phyloP scores from a whole-genome alignment of 2,888 invertebrate genomes.

The Drosophila basisetae region DNA sequence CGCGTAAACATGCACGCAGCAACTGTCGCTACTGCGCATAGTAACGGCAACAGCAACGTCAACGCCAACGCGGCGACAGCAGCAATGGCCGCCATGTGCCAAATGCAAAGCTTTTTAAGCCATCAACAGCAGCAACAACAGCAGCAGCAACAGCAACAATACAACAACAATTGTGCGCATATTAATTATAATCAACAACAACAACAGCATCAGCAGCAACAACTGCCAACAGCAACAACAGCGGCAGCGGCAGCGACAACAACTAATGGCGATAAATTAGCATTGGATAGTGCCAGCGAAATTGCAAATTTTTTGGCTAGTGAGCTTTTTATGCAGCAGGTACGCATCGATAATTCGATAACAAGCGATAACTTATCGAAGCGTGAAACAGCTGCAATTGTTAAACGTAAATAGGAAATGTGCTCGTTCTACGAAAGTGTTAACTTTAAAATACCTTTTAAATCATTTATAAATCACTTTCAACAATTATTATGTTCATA shows the following conservation, averaged over 20 bases:
- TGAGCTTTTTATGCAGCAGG: slow-evolving; percentile 94
- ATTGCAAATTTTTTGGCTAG: slow-evolving; percentile 93
- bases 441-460: not conserved
- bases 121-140: slow-evolving; percentile 57
- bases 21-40: slow-evolving; percentile 52
- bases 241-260: slow-evolving; percentile 29
- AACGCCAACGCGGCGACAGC: slow-evolving; percentile 47
- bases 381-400: not conserved
- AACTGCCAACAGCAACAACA: slow-evolving; percentile 11
- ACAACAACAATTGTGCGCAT: slow-evolving; percentile 52
- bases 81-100: slow-evolving; percentile 73
- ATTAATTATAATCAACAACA: slow-evolving; percentile 66
- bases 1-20: slow-evolving; percentile 66
- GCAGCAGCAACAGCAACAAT: slow-evolving; percentile 40
- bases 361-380: slow-evolving; percentile 32
- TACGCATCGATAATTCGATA: slow-evolving; percentile 82
- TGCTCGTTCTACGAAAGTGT: not conserved
- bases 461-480: too few relatives aligned
- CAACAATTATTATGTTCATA: not conserved
- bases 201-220: slow-evolving; percentile 49
- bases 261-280: slow-evolving; percentile 72
- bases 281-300: slow-evolving; percentile 91
- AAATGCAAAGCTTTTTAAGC: slow-evolving; percentile 74
- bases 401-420: not conserved
- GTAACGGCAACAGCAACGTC: slow-evolving; percentile 42